Evolutionary conservation across 2,113 vertebrate genomes (phyloP), one percentile per base, ranked within the genome.

Genomic region (Labeo rohita): DNA sequence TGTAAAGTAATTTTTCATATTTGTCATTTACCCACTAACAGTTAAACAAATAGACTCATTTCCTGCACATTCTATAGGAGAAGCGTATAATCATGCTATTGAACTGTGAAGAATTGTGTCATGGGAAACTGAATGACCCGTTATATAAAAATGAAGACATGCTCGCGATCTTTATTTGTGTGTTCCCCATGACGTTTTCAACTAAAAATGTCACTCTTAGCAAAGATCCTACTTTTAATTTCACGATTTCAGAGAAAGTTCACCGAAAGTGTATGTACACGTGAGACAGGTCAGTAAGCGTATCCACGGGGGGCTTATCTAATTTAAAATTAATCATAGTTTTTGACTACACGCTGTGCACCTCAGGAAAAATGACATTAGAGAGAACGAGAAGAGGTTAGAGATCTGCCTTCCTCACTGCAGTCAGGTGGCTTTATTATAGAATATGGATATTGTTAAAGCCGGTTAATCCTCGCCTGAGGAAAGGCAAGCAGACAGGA

Each of bases 361-460:
- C 85, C 83, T 80, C 79, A 85, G 68, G 66, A 80, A 72, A 50
- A 72, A 56, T 54, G 23, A 84, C 72, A 81, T 86, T 88, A 86
- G 80, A 63, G 47, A 82, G 73, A 76, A n/a, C n/a, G 56, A 84
- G 66, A 28, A 21, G 79, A 76, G 65, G 81, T 88, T 80, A 43
- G 56, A 87, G 65, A 90, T 65, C 61, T n/a, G 36, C 75, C 52
- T 56, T 85, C 74, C 74, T 66, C 72, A 54, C 47, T 59, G 4
- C 80, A 54, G 80, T 76, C 77, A 88, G 85, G 79, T 82, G 81
- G 72, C 56, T 88, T 88, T 87, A 88, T 87, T 86, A 88, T 68
- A 74, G 82, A 84, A 77, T 73, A 84, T 84, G 86, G 89, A 88
- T 86, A 88, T 83, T 83, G 85, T 88, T 87, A 85, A 85, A 87